Percentiles rank a stretch among this genome's conserved stretches.
Evolutionary conservation across 2,888 invertebrate genomes (phyloP).

Genomic region (Protonemura montana): DNA sequence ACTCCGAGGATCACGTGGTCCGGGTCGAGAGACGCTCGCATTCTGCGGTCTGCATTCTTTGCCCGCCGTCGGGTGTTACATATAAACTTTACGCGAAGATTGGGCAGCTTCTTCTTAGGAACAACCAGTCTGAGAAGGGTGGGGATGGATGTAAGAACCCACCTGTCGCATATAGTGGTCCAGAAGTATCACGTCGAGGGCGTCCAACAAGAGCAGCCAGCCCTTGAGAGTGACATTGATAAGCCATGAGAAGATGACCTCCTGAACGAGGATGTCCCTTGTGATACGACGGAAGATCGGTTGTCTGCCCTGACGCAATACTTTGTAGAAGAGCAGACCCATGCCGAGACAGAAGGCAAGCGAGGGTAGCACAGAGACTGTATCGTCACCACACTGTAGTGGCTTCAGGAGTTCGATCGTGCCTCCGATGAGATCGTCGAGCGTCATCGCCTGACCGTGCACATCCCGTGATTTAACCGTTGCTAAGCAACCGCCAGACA

Average conservation of each 20-base stretch:
- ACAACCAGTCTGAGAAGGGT: no score
- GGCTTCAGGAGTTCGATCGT: neutral
- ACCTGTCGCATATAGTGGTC: neutral
- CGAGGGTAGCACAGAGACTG: neutral
- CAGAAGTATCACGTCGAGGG: neutral
- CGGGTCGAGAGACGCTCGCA: no score
- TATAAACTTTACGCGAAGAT: no score
- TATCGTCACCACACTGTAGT: neutral
- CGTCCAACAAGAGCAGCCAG: conserved; percentile 15
- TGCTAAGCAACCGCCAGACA: neutral
- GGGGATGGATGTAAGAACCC: no score
- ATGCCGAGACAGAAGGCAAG: conserved; percentile 22
- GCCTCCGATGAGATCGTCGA: neutral
- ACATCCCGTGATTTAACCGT: neutral
- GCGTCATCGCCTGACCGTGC: neutral
- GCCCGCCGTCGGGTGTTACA: no score
- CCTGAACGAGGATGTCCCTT: conserved; percentile 9
- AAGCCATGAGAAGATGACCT: conserved; percentile 26
- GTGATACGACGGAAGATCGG: conserved; percentile 8
- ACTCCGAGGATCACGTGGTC: no score
- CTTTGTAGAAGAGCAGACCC: conserved; percentile 3
- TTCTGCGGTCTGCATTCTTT: no score
- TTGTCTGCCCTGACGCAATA: neutral
- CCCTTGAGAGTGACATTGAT: conserved; percentile 19
- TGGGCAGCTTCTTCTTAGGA: no score